Evolutionary conservation across 1,140 invertebrate species (phyloP).

Genomic region (Aphidius ervi): DNA sequence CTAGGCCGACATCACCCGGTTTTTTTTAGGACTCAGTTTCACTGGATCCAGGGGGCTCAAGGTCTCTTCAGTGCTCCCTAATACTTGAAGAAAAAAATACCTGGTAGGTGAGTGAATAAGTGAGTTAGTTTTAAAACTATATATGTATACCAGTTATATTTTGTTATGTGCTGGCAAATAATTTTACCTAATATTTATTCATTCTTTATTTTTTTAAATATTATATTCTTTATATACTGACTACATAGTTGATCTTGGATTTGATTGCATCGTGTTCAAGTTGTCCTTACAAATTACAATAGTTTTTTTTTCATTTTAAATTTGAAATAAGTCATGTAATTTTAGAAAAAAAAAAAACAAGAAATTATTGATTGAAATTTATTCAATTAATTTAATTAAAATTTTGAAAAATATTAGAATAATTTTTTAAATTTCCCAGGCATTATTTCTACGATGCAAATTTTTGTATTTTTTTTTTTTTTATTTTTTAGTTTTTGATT

Average conservation of each 20-base stretch:
- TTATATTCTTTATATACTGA: neutral
- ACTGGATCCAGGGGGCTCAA: constrained; percentile 23
- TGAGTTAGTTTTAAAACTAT: constrained; percentile 9
- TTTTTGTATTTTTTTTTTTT: too few species aligned
- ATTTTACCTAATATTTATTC: constrained; percentile 37
- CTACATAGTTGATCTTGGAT: neutral
- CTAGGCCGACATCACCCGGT: constrained; percentile 42
- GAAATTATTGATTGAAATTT: too few species aligned
- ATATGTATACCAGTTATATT: neutral
- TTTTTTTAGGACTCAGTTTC: constrained; percentile 8
- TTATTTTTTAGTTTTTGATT: too few species aligned
- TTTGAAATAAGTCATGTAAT: too few species aligned
- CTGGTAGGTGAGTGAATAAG: constrained; percentile 35
- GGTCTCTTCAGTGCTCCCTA: constrained; percentile 33
- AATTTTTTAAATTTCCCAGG: too few species aligned
- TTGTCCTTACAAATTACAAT: too few species aligned
- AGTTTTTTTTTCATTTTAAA: too few species aligned
- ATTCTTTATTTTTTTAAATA: constrained; percentile 26
- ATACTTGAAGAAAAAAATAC: constrained; percentile 33
- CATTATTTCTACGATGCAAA: too few species aligned
- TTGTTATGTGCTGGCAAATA: constrained; percentile 15
- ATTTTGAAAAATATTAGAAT: too few species aligned
- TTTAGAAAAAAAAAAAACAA: too few species aligned
- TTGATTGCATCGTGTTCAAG: neutral
- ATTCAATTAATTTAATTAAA: too few species aligned